Evolutionary conservation across 2,797 vertebrate genomes (phyloP), one percentile per base, ranked within the genome.

Genomic region (Pogonophryne albipinna): DNA sequence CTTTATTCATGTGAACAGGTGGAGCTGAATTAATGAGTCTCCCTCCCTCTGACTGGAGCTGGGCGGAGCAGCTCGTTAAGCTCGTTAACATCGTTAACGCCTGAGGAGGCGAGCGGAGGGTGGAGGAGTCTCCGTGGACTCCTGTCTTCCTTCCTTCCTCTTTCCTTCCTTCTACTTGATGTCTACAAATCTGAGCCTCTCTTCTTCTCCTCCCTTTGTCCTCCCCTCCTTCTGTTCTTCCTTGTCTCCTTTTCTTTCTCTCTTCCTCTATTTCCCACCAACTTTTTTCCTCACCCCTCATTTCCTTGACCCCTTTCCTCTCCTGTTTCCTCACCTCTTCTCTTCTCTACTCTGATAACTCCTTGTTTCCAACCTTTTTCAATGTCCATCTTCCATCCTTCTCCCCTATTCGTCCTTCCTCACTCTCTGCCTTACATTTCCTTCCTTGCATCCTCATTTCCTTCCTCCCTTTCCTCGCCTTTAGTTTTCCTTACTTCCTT

Each of bases 1-100:
- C 42, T 59, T 58, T 47, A 62, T 68, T 75, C 68, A 61, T 58
- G 71, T 55, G 73, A 89, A 76, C 87, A 89, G 81, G 79, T 85
- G 83, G 71, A 51, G 49, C 49, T 70, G 56, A 77, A 79, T 53
- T 71, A 61, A 84, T 76, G 70, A 47, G 66, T 64, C 50, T 46
- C 63, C 68, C 72, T 71, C 63, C 71, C 52, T 60, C 52, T 58
- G 68, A 65, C 65, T 77, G 75, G 55, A 52, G 66, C 79, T 41
- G 12, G 53, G 66, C 51, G 46, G 58, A 58, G 61, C 16, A 19
- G 58, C 75, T 82, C 70, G 76, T 87, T 79, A 82, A 19, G 58
- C 75, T 82, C 70, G 76, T 87, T 63, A 76, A 23, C 8, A 42
- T 58, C 44, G 51, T 62, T 63, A 76, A n/a, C 8, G 49, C 66